Conservation (phyloP, 2,888 invertebrate species). For the Siphonodentalium dalli region DNA sequence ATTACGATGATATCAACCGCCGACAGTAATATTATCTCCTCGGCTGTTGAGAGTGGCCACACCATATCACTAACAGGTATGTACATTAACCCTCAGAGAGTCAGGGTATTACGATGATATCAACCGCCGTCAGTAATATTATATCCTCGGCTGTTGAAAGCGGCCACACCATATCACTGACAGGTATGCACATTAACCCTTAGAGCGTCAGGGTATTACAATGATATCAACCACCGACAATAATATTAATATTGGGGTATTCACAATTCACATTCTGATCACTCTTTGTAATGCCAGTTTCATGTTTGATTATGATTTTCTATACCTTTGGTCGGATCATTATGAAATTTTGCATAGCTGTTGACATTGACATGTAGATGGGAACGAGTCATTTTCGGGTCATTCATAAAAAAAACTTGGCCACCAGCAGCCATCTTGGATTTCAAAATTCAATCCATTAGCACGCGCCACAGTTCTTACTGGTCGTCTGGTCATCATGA, state of each 20-base stretch:
- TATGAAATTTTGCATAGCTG: too few relatives aligned
- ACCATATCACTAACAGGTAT: constrained; percentile 77
- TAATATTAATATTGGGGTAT: constrained; percentile 7
- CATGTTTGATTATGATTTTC: too few relatives aligned
- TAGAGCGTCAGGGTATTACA: constrained; percentile 3
- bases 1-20: constrained; percentile 81
- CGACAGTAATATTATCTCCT: constrained; percentile 78
- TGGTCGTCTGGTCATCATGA: too few relatives aligned
- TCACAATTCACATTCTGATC: constrained; percentile 11
- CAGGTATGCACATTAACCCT: not conserved
- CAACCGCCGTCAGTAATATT: not conserved
- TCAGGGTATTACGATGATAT: not conserved
- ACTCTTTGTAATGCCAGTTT: constrained; percentile 4
- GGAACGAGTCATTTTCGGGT: too few relatives aligned
- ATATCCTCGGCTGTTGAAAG: not conserved
- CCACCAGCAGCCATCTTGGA: too few relatives aligned
- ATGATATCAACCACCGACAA: constrained; percentile 8
- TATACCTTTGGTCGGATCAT: too few relatives aligned
- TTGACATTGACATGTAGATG: too few relatives aligned
- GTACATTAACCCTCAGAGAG: not conserved
- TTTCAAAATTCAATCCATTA: too few relatives aligned
- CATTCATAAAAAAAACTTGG: too few relatives aligned
- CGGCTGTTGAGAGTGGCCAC: constrained; percentile 84
- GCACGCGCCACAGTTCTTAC: too few relatives aligned
- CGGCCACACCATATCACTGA: not conserved